These are phyloP conservation scores for Cricetomys ansorgei DNA, from an alignment of 2,113 vertebrate species.

Conservation along the genomic window DNA sequence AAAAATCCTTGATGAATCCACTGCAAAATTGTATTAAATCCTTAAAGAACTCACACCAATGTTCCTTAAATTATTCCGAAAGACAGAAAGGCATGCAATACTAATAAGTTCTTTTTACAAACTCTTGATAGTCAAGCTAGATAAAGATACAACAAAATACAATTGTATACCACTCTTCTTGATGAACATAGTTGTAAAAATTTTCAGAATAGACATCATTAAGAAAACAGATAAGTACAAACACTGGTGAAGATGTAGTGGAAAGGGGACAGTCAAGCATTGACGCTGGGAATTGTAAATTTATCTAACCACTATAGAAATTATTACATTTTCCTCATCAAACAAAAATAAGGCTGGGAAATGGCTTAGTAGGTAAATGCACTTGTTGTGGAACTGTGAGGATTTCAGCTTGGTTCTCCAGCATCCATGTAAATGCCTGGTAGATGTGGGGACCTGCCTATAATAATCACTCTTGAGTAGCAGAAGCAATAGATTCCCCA, in stretches of 20 bases:
- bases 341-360: neutral
- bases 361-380: neutral
- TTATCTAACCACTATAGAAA: neutral
- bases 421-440: neutral
- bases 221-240: neutral
- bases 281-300: neutral
- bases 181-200: neutral
- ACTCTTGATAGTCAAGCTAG: neutral
- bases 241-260: neutral
- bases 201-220: neutral
- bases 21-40: neutral
- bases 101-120: neutral
- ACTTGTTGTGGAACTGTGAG: neutral
- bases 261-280: neutral
- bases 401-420: neutral
- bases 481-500: neutral
- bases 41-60: neutral
- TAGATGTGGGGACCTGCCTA: neutral
- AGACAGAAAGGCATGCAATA: too few species aligned
- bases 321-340: neutral
- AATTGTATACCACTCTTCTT: neutral
- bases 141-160: neutral
- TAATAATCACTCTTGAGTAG: neutral
- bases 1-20: neutral
- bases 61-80: neutral